These are phyloP conservation scores for Cherax quadricarinatus DNA, from an alignment of 1,140 invertebrate genomes.

Conservation along the genomic window DNA sequence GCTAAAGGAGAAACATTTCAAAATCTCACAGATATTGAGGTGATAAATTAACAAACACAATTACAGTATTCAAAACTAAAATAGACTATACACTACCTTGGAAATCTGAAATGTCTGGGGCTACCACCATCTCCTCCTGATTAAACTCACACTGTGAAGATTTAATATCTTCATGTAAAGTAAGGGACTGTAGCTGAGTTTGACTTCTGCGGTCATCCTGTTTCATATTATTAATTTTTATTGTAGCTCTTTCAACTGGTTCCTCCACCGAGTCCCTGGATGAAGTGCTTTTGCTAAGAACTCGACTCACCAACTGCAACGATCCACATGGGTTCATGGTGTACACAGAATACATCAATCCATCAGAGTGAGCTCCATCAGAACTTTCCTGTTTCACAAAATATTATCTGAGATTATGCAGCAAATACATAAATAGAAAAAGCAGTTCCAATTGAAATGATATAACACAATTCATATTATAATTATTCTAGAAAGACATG, in stretches of 20 bases:
- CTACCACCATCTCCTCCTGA: conserved; percentile 55
- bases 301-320: conserved; percentile 55
- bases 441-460: too few species aligned
- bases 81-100: conserved; percentile 25
- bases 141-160: neutral
- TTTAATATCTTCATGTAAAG: neutral
- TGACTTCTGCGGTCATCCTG: neutral
- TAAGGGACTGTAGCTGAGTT: conserved; percentile 17
- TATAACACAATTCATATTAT: too few species aligned
- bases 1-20: too few species aligned
- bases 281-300: conserved; percentile 47
- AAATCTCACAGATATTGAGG: neutral
- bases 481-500: too few species aligned
- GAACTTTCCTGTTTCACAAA: conserved; percentile 40
- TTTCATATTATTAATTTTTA: conserved; percentile 46
- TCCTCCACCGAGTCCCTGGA: conserved; percentile 21
- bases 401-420: too few species aligned
- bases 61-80: neutral
- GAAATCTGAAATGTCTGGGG: conserved; percentile 39
- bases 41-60: neutral
- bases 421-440: too few species aligned
- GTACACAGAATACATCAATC: conserved; percentile 62
- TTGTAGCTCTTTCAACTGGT: conserved; percentile 38
- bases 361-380: conserved; percentile 25
- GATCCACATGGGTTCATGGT: conserved; percentile 63